Conservation (phyloP, 37 sponge, comb jelly and placozoan species). For the Beroe forskalii region DNA sequence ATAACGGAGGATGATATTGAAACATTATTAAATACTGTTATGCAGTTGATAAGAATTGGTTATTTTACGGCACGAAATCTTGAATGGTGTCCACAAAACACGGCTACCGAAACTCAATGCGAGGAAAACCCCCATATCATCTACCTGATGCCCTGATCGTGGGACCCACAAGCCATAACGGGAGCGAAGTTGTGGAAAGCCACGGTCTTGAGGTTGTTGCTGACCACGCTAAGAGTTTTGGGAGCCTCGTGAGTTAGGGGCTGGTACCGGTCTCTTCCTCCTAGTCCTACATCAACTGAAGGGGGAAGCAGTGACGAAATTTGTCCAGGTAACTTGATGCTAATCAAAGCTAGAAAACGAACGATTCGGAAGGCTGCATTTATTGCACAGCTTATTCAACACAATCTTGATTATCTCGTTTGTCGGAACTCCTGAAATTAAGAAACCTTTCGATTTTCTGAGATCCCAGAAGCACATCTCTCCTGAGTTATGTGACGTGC, state of each 20-base stretch:
- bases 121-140: too few species aligned
- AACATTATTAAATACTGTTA: background rate
- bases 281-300: background rate
- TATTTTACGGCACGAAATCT: too few species aligned
- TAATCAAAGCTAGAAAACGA: too few species aligned
- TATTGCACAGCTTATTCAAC: too few species aligned
- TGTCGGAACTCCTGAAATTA: too few species aligned
- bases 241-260: conserved; percentile 35
- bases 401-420: too few species aligned
- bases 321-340: too few species aligned
- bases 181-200: conserved; percentile 60
- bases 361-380: too few species aligned
- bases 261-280: conserved; percentile 23
- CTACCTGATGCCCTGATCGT: conserved; percentile 63
- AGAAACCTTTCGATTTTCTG: conserved; percentile 41
- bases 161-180: conserved; percentile 56
- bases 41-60: background rate
- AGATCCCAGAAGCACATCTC: conserved; percentile 64
- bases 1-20: too few species aligned
- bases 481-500: conserved; percentile 14
- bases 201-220: conserved; percentile 25
- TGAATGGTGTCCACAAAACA: too few species aligned
- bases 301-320: too few species aligned
- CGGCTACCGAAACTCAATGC: too few species aligned
- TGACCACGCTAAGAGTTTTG: conserved; percentile 23